Evolutionary conservation across 2,113 vertebrate species (phyloP), one percentile per base, ranked within the genome.

Genomic region (Galemys pyrenaicus): DNA sequence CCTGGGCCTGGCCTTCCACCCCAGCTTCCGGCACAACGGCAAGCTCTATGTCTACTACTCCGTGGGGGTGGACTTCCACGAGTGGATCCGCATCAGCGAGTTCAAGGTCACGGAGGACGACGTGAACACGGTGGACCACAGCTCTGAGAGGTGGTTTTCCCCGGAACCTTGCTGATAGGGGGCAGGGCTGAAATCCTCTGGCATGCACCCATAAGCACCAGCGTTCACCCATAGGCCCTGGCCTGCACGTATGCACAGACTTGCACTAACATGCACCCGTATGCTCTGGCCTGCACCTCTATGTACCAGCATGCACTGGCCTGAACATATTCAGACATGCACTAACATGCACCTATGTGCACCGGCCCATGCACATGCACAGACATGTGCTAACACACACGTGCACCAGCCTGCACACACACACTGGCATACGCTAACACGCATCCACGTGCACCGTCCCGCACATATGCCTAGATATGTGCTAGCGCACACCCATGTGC

Each of bases 31-130:
- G 91, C 99, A 98, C 97, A 99, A 98, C 6, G 98, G 99, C 82
- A 99, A 99, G 96, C 97, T 99, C 87, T 99, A 99, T 10, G 99
- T 99, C 78, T 99, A 99, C 97, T 99, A 99, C 96, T 99, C 99
- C 0, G 97, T 99, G 95, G 98, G 99, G 95, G 97, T 99, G 49
- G 97, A 84, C 64, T 98, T 98, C 28, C 98, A 98, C 22, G 99
- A 99, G 97, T 98, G 98, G 97, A 99, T 99, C 96, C 98, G 99
- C 92, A 99, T 99, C 98, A 99, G 99, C 94, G 99, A 99, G 98
- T 99, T 99, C 98, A 98, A 94, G 87, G 98, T 99, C 94, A 99
- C 99, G 0, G 28, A 98, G 73, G 85, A 96, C 6, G 99, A 99
- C 96, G 98, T 98, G 98, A 99, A 99, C 91, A 51, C 97, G 28